These are phyloP conservation scores for Tiphia femorata DNA, from an alignment of 2,888 invertebrate genomes.

Conservation along the genomic window DNA sequence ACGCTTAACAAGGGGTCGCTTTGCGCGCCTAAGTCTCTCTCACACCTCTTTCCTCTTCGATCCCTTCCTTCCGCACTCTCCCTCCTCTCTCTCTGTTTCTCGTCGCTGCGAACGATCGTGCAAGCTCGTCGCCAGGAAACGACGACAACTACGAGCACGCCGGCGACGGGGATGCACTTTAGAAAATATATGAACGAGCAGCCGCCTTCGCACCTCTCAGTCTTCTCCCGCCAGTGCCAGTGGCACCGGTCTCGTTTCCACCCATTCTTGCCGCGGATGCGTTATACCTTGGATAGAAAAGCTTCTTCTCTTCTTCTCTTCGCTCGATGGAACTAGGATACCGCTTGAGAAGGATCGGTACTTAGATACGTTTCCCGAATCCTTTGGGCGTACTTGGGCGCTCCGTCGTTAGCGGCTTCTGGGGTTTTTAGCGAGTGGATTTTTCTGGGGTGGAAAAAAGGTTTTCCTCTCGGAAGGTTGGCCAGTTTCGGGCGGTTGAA, in stretches of 20 bases:
- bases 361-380: conserved; percentile 1
- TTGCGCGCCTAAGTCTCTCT: conserved; percentile 11
- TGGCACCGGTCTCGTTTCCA: too few relatives aligned
- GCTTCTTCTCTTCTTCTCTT: too few relatives aligned
- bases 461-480: too few relatives aligned
- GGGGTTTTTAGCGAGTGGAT: too few relatives aligned
- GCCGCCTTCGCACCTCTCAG: conserved; percentile 9
- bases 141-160: neutral
- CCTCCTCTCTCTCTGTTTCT: neutral
- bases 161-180: conserved; percentile 12
- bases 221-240: too few relatives aligned
- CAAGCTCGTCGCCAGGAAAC: conserved; percentile 11
- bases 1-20: conserved; percentile 40
- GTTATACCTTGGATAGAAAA: conserved; percentile 8
- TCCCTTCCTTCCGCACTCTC: neutral
- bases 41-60: neutral
- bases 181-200: conserved; percentile 23
- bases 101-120: conserved; percentile 2
- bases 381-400: conserved; percentile 3
- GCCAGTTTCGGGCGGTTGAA: too few relatives aligned
- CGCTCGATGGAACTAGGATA: conserved; percentile 5
- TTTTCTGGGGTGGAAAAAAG: too few relatives aligned
- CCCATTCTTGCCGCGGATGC: neutral
- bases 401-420: conserved; percentile 2
- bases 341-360: neutral